Percentiles rank a stretch among this genome's conserved stretches.
Evolutionary conservation across 2,797 vertebrate species (phyloP).

Genomic region (Erethizon dorsatum): DNA sequence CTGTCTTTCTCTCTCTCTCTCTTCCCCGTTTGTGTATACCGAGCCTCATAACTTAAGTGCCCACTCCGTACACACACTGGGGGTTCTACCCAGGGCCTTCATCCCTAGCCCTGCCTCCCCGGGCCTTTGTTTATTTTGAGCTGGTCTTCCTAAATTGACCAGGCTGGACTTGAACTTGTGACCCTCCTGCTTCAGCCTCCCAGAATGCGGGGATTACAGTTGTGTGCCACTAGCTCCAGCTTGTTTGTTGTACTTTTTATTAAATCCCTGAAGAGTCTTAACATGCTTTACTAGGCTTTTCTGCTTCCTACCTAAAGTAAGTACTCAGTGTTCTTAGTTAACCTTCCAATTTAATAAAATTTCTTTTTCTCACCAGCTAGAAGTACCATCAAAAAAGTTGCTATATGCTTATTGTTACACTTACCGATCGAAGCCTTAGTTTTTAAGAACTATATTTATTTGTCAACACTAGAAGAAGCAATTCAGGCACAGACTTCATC

Average conservation of each 20-base stretch:
- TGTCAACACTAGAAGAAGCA: background rate
- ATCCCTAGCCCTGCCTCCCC: background rate
- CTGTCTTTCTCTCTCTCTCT: background rate
- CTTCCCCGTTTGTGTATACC: background rate
- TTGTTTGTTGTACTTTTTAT: background rate
- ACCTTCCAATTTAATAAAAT: constrained; percentile 26
- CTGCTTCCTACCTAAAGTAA: background rate
- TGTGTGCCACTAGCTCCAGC: background rate
- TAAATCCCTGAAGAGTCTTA: constrained; percentile 23
- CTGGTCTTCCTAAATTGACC: background rate
- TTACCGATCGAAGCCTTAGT: background rate
- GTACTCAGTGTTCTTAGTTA: background rate
- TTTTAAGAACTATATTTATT: constrained; percentile 41
- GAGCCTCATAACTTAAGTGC: background rate
- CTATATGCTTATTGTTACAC: constrained; percentile 1
- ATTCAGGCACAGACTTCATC: background rate
- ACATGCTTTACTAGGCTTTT: background rate
- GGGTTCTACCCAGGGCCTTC: background rate
- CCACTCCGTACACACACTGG: background rate
- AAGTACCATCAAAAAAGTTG: constrained; percentile 47
- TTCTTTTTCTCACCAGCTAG: constrained; percentile 26
- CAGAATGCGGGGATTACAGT: background rate
- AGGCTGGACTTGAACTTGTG: background rate
- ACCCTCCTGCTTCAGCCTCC: background rate
- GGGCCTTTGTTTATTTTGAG: background rate